A percentile compares a stretch with the other conserved stretches of the same genome.
phyloP scores from a whole-genome alignment of 2,888 invertebrate genomes.

The Tipula unca region DNA sequence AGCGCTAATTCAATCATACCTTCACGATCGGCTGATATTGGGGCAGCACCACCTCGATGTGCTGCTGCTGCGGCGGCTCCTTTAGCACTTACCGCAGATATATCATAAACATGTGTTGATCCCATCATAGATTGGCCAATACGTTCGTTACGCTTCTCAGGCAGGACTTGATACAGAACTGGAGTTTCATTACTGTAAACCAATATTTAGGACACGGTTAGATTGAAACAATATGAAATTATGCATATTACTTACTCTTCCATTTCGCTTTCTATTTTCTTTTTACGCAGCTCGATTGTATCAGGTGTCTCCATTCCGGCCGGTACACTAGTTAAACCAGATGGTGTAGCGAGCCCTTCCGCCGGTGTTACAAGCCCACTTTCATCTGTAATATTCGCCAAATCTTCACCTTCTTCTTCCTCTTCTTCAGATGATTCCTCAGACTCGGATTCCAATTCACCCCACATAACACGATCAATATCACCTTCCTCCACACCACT shows the following conservation, averaged over 20 bases:
- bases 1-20: slow-evolving; percentile 88
- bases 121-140: slow-evolving; percentile 94
- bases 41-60: slow-evolving; percentile 20
- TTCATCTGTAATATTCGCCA: slow-evolving; percentile 53
- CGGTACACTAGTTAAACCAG: slow-evolving; percentile 83
- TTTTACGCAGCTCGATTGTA: slow-evolving; percentile 94
- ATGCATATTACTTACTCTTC: slow-evolving; percentile 60
- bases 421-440: slow-evolving; percentile 55
- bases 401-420: slow-evolving; percentile 54
- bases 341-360: slow-evolving; percentile 89
- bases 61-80: slow-evolving; percentile 45
- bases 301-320: slow-evolving; percentile 98
- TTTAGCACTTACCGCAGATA: slow-evolving; percentile 57
- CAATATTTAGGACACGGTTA: not conserved
- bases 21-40: slow-evolving; percentile 41
- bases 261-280: slow-evolving; percentile 91
- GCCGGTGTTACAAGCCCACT: slow-evolving; percentile 88
- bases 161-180: slow-evolving; percentile 88
- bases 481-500: slow-evolving; percentile 70
- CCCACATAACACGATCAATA: slow-evolving; percentile 92
- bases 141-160: slow-evolving; percentile 86
- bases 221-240: not conserved
- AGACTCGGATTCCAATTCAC: slow-evolving; percentile 86
- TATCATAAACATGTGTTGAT: slow-evolving; percentile 95
- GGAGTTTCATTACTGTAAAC: slow-evolving; percentile 76